phyloP scores from a whole-genome alignment of 2,113 vertebrate species.

The Rhineura floridana region DNA sequence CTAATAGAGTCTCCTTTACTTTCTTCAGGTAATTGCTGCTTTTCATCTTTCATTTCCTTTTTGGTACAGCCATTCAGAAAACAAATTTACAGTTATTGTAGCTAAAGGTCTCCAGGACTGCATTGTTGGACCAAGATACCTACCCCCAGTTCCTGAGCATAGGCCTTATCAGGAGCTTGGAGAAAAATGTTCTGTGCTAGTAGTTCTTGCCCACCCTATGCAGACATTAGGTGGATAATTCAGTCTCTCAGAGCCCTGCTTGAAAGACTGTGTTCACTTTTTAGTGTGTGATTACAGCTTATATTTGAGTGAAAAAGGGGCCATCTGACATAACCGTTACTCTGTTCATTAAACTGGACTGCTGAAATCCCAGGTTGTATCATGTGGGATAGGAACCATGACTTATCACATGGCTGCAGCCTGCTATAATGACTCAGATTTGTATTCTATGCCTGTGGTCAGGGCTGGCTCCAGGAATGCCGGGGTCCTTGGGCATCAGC shows the following conservation, averaged over 20 bases:
- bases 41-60: background rate
- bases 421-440: background rate
- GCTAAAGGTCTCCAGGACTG: background rate
- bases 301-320: background rate
- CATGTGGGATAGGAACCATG: background rate
- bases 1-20: background rate
- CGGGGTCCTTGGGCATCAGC: no score
- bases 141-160: background rate
- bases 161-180: background rate
- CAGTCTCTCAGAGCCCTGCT: background rate
- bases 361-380: background rate
- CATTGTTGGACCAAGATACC: background rate
- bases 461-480: no score
- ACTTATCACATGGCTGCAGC: background rate
- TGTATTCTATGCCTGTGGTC: background rate
- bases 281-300: background rate
- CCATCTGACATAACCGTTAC: background rate
- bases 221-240: background rate
- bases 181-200: background rate
- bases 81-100: background rate
- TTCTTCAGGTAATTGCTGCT: background rate
- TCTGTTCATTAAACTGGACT: background rate
- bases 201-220: background rate
- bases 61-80: background rate
- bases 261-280: background rate